A percentile compares a stretch with the other conserved stretches of the same genome.
Evolutionary conservation across 2,797 vertebrate genomes (phyloP).

Genomic region (Macropodus opercularis): DNA sequence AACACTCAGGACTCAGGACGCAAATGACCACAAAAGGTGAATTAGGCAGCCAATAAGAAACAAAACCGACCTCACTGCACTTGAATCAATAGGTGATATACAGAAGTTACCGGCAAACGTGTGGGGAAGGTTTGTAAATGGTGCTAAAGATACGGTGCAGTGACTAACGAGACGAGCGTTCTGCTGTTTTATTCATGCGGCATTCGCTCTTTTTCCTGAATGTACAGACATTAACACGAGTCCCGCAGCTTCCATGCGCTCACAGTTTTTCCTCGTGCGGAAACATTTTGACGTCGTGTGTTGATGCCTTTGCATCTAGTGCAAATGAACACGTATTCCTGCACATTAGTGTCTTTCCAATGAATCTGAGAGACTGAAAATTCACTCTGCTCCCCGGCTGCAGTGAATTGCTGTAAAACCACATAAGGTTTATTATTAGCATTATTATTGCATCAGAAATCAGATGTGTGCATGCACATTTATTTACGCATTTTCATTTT

Average conservation of each 20-base stretch:
- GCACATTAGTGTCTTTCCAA: not conserved
- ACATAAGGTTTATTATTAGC: not conserved
- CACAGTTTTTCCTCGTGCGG: not conserved
- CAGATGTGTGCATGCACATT: not conserved
- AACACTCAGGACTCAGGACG: constrained; percentile 17
- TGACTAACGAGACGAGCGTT: too few relatives aligned
- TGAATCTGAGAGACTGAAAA: not conserved
- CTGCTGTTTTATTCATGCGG: too few relatives aligned
- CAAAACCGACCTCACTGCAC: too few relatives aligned
- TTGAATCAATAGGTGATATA: too few relatives aligned
- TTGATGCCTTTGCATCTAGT: not conserved
- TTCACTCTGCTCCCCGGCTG: too few relatives aligned
- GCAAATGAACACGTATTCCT: not conserved
- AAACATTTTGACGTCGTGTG: too few relatives aligned
- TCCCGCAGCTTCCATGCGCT: not conserved
- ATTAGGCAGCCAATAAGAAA: constrained; percentile 42
- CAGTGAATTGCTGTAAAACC: not conserved
- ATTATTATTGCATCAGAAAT: not conserved
- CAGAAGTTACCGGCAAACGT: too few relatives aligned
- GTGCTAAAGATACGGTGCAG: too few relatives aligned
- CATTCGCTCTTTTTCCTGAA: too few relatives aligned
- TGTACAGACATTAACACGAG: too few relatives aligned
- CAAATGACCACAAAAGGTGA: constrained; percentile 21
- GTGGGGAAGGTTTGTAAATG: too few relatives aligned
- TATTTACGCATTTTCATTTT: not conserved